Evolutionary conservation across 1,140 invertebrate genomes (phyloP), one percentile per base, ranked within the genome.

Genomic region (Papilio polytes): DNA sequence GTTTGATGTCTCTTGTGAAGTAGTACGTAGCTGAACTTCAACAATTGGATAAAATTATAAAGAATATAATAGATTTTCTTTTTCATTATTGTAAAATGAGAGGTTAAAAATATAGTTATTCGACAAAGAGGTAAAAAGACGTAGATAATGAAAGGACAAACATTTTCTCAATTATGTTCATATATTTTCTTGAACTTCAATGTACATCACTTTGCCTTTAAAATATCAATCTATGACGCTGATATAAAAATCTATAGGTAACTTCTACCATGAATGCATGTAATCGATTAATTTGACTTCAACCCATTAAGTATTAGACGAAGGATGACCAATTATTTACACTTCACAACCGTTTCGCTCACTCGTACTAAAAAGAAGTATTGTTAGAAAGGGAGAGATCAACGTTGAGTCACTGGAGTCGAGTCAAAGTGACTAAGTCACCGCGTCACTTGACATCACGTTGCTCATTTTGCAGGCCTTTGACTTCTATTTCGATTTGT

Each of bases 381-480:
- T 20, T 74, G 80, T 83, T 78, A 77, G 78, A 78, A 63, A 20
- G 36, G 74, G 77, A 78, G 72, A 36, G 41, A 74, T 79, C 22
- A 18, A 36, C 12, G 3, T 66, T 81, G 77, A 85, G 74, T 81
- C 82, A 83, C 31, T 41, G 59, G 70, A 63, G 79, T 83, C 53
- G 78, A 77, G 82, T 70, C 79, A 74, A 66, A 78, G 18, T 82
- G 78, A 80, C 66, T 80, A 78, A 80, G 78, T 82, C 72, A 82
- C 78, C 79, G 81, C 74, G 73, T 82, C 81, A 82, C 48, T 59
- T 63, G 80, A 81, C 80, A 70, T 51, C 78, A 20, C 18, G 31
- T 63, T 46, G 72, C 48, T 81, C 74, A 82, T 80, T 48, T 48
- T 79, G 13, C 79, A 2, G 1, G 77, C 77, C 41, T 44, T 36